Evolutionary conservation across 2,113 vertebrate genomes (phyloP).

Genomic region (Ceyx melanurus): DNA sequence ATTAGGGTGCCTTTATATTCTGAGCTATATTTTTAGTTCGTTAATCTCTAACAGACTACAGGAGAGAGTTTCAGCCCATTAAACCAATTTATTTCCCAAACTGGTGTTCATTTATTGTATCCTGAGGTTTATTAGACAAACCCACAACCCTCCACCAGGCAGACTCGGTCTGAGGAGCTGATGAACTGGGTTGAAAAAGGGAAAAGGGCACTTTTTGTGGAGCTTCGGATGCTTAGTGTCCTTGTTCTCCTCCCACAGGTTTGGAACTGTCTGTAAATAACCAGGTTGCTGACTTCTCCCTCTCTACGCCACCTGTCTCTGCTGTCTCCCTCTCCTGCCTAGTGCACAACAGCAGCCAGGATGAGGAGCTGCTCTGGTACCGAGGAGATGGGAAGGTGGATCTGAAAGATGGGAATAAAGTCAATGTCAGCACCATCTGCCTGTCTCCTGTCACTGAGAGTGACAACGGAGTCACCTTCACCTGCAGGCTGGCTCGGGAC

Average conservation of each 20-base stretch:
- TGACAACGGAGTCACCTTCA: slow-evolving; percentile 71
- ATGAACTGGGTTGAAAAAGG: background rate
- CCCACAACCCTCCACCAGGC: background rate
- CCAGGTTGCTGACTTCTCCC: background rate
- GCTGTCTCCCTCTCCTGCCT: slow-evolving; percentile 63
- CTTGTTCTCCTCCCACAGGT: slow-evolving; percentile 18
- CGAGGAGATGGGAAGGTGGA: slow-evolving; percentile 34
- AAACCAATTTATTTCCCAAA: background rate
- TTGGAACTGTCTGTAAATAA: slow-evolving; percentile 72
- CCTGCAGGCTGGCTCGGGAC: slow-evolving; percentile 70
- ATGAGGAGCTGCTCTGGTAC: slow-evolving; percentile 77
- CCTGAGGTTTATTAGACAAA: background rate
- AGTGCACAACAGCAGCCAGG: slow-evolving; percentile 46
- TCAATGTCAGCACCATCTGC: slow-evolving; percentile 77
- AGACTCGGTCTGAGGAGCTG: background rate
- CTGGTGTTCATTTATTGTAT: background rate
- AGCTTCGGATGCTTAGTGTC: background rate
- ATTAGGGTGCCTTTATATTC: background rate
- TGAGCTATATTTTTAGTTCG: background rate
- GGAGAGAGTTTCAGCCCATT: fast-evolving
- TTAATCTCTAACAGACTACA: background rate
- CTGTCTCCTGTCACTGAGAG: slow-evolving; percentile 49
- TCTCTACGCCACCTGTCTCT: background rate
- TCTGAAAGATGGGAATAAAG: slow-evolving; percentile 69
- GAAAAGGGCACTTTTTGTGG: background rate